These are phyloP conservation scores for Strix occidentalis DNA, from an alignment of 2,797 vertebrate genomes.

Conservation along the genomic window DNA sequence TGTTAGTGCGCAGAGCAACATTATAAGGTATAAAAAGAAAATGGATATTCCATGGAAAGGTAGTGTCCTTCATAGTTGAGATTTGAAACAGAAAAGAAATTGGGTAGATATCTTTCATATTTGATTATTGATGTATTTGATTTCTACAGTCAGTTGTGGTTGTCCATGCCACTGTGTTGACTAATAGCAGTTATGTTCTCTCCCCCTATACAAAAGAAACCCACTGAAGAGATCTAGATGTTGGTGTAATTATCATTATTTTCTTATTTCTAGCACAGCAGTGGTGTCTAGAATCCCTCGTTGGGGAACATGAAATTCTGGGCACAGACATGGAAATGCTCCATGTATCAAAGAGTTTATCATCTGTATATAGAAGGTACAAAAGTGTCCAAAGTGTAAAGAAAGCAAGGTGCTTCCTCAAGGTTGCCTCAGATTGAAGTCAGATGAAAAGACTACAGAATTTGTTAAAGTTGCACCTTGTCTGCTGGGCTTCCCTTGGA, in stretches of 20 bases:
- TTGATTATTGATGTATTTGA: not conserved
- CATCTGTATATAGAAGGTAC: not conserved
- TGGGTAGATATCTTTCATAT: not conserved
- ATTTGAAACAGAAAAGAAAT: not conserved
- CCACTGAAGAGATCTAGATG: not conserved
- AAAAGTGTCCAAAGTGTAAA: not conserved
- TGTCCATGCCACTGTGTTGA: not conserved
- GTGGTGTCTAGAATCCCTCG: not conserved
- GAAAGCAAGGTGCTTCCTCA: not conserved
- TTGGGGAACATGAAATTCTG: not conserved
- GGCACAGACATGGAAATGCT: not conserved
- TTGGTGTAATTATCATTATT: not conserved
- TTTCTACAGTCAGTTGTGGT: not conserved
- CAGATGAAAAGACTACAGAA: not conserved
- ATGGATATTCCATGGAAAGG: not conserved
- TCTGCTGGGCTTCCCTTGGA: not conserved
- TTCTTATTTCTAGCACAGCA: not conserved
- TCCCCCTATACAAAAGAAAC: not conserved
- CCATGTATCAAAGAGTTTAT: not conserved
- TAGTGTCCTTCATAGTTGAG: not conserved
- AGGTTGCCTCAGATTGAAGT: not conserved
- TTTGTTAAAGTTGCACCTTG: not conserved
- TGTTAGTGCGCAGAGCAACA: fast-evolving
- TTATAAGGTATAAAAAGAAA: not conserved
- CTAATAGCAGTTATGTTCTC: not conserved